Evolutionary conservation across 1,140 invertebrate species (phyloP).

Genomic region (Diabrotica virgifera): DNA sequence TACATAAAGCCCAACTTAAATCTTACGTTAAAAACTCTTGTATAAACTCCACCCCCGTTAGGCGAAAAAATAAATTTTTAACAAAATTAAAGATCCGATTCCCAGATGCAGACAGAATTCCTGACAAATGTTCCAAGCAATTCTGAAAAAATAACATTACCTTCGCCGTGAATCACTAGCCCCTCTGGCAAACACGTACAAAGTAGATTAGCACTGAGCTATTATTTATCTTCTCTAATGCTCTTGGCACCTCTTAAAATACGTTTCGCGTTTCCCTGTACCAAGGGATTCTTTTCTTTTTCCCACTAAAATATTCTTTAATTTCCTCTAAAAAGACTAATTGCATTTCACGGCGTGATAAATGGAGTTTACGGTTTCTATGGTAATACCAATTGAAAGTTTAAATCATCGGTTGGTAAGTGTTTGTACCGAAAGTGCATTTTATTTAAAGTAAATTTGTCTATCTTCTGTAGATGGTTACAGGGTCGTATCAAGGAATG

Average conservation of each 20-base stretch:
- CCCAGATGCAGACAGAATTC: constrained; percentile 1
- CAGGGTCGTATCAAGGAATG: too few relatives aligned
- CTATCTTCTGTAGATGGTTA: too few relatives aligned
- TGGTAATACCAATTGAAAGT: constrained; percentile 1
- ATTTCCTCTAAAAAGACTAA: constrained; percentile 15
- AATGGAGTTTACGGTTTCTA: constrained; percentile 9
- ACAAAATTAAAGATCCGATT: background rate
- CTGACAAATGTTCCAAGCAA: constrained; percentile 10
- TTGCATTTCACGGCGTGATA: constrained; percentile 8
- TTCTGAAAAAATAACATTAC: constrained; percentile 18
- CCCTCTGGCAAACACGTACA: constrained; percentile 18
- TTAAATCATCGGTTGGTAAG: background rate
- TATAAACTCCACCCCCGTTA: too few relatives aligned
- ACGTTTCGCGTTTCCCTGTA: constrained; percentile 10
- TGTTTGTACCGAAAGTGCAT: too few relatives aligned
- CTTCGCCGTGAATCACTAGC: constrained; percentile 16
- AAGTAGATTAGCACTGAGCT: constrained; percentile 20
- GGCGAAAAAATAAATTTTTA: too few relatives aligned
- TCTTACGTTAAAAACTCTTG: too few relatives aligned
- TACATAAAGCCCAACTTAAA: too few relatives aligned
- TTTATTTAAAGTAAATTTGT: too few relatives aligned
- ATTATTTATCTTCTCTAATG: constrained; percentile 21
- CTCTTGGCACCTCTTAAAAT: constrained; percentile 16
- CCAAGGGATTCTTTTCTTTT: background rate
- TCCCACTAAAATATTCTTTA: constrained; percentile 6